Conservation (phyloP, 1,140 invertebrate species). For the Zophobas morio region DNA sequence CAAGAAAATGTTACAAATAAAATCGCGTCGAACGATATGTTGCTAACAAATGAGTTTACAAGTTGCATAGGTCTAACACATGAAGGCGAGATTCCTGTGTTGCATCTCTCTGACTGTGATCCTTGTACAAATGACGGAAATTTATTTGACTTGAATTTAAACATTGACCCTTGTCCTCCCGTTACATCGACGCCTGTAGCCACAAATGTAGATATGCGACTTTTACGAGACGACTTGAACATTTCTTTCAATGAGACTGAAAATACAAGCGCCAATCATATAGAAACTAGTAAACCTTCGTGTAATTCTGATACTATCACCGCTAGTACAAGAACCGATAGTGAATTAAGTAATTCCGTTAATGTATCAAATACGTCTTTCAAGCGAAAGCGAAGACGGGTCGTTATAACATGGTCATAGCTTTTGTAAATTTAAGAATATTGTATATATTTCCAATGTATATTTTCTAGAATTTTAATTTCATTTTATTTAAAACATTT, state of each 20-base stretch:
- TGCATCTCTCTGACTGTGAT: background rate
- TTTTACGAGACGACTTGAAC: background rate
- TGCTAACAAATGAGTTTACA: background rate
- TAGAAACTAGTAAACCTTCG: too few relatives aligned
- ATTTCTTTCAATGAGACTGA: background rate
- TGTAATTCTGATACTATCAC: too few relatives aligned
- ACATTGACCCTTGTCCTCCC: background rate
- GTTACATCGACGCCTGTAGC: background rate
- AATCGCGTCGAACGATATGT: background rate
- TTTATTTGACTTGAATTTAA: background rate
- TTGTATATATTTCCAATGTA: too few relatives aligned
- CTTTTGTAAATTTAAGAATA: too few relatives aligned
- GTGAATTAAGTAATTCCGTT: background rate
- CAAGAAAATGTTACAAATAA: too few relatives aligned
- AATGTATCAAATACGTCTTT: slow-evolving; percentile 7
- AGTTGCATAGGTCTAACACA: background rate
- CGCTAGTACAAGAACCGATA: too few relatives aligned
- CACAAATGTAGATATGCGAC: background rate
- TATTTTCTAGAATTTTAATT: too few relatives aligned
- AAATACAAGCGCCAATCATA: background rate
- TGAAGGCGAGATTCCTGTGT: background rate
- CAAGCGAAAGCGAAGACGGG: background rate
- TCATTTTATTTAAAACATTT: too few relatives aligned
- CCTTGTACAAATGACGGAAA: background rate
- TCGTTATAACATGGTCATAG: background rate